phyloP scores from a whole-genome alignment of 2,113 vertebrate species.

The Daubentonia madagascariensis region DNA sequence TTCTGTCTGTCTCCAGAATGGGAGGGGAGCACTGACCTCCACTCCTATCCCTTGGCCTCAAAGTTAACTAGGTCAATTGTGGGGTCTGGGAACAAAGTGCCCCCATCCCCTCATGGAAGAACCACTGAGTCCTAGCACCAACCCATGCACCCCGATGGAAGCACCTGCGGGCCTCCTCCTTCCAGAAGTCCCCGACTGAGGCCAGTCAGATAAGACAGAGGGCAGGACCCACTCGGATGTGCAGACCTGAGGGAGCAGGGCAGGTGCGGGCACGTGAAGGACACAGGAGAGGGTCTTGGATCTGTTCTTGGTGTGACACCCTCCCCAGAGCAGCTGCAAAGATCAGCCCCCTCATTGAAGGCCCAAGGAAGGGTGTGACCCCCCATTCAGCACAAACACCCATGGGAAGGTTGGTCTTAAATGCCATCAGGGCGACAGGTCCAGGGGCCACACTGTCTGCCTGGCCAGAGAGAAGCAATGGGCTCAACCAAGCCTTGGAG shows the following conservation, averaged over 20 bases:
- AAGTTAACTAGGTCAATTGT: not conserved
- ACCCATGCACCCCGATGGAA: too few species aligned
- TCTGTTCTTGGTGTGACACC: not conserved
- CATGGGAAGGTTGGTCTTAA: not conserved
- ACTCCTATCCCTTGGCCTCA: not conserved
- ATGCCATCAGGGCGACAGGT: not conserved
- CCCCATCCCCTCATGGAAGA: not conserved
- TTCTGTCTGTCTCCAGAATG: not conserved
- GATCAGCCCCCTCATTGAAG: not conserved
- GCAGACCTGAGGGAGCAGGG: conserved; percentile 22
- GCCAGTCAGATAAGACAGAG: not conserved
- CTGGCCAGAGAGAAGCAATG: conserved; percentile 58
- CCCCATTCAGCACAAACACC: not conserved
- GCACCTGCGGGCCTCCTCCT: not conserved
- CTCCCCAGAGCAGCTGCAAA: not conserved
- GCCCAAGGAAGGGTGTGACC: not conserved
- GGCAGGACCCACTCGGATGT: not conserved
- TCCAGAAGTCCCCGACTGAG: not conserved
- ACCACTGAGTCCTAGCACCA: not conserved
- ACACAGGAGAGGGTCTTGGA: not conserved
- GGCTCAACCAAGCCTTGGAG: conserved; percentile 43
- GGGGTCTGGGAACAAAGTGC: not conserved
- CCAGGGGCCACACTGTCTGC: not conserved
- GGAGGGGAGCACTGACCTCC: not conserved
- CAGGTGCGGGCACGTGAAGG: not conserved